A percentile compares a stretch with the other conserved stretches of the same genome.
Evolutionary conservation across 1,140 invertebrate genomes (phyloP).

Genomic region (Acyrthosiphon pisum): DNA sequence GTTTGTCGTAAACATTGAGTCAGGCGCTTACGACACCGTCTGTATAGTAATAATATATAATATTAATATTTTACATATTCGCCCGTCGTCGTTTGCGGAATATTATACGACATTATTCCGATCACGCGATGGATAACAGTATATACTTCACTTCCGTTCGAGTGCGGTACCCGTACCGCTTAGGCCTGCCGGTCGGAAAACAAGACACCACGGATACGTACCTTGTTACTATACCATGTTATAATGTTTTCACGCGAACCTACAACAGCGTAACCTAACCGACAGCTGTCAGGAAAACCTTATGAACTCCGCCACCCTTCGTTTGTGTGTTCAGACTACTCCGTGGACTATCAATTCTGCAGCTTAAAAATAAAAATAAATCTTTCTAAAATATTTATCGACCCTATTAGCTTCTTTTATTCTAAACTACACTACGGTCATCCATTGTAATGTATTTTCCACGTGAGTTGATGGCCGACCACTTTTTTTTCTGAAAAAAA

Average conservation of each 20-base stretch:
- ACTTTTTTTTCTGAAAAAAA: background rate
- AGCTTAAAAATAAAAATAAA: background rate
- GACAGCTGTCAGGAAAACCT: background rate
- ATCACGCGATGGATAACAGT: background rate
- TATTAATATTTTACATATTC: background rate
- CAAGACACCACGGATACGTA: background rate
- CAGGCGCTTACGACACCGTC: background rate
- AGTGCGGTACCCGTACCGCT: background rate
- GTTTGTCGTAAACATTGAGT: background rate
- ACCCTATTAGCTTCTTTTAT: background rate
- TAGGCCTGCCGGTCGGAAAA: background rate
- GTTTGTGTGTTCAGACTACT: background rate
- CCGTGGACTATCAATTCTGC: background rate
- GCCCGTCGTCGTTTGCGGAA: background rate
- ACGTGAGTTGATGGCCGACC: background rate
- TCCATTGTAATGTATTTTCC: background rate
- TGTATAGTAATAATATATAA: background rate
- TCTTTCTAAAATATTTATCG: too few species aligned
- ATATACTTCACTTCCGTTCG: background rate
- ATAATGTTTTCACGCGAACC: background rate
- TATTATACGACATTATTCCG: background rate
- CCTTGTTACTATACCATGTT: background rate
- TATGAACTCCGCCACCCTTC: background rate
- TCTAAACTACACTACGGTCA: too few species aligned
- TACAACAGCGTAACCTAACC: background rate